Conservation (phyloP, 2,797 vertebrate species). For the Podargus strigoides region DNA sequence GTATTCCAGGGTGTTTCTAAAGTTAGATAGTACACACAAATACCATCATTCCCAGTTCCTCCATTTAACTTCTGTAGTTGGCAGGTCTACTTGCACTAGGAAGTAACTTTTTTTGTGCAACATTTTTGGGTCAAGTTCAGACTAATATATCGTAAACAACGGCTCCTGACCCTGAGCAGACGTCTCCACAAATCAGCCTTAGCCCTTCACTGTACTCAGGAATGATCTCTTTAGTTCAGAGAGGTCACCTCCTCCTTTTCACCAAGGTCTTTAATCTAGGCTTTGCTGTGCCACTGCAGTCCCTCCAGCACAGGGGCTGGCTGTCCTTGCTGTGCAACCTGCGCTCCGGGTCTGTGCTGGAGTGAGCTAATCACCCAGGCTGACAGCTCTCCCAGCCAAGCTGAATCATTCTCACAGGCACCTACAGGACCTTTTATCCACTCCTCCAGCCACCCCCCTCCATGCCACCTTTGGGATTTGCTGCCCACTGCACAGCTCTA, state of each 20-base stretch:
- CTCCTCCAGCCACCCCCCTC: not conserved
- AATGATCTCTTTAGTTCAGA: not conserved
- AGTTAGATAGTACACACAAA: not conserved
- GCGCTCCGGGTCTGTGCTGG: not conserved
- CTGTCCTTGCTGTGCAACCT: not conserved
- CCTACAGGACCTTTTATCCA: not conserved
- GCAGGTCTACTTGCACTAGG: not conserved
- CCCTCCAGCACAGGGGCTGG: not conserved
- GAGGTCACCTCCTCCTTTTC: not conserved
- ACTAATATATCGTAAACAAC: not conserved
- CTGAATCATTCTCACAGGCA: conserved; percentile 27
- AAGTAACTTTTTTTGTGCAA: not conserved
- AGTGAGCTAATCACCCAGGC: not conserved
- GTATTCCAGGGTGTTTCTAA: not conserved
- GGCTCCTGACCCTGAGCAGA: not conserved
- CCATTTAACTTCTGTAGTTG: not conserved
- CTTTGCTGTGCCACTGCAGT: not conserved
- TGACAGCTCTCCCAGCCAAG: not conserved
- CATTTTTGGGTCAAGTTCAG: not conserved
- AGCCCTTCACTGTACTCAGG: not conserved
- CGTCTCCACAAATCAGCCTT: not conserved
- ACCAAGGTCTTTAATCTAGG: not conserved
- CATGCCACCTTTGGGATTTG: not conserved
- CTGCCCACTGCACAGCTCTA: not conserved
- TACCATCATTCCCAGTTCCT: not conserved